phyloP scores from a whole-genome alignment of 2,113 vertebrate species.

The Osmerus mordax region DNA sequence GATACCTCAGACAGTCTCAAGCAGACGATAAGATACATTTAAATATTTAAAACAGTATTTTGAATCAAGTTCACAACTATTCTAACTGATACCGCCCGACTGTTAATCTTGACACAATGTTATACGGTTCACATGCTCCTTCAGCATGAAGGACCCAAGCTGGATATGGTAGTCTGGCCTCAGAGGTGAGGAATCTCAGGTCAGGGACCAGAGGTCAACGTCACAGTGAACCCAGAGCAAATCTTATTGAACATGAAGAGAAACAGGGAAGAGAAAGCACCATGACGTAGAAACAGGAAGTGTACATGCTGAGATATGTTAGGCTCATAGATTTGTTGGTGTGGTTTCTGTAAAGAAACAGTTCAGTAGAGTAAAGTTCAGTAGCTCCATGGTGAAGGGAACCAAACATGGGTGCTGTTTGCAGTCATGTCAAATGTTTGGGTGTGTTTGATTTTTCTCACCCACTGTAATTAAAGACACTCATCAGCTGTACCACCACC shows the following conservation, averaged over 20 bases:
- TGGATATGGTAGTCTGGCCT: neutral
- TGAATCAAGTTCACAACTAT: conserved; percentile 59
- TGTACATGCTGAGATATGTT: neutral
- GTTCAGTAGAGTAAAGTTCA: too few relatives aligned
- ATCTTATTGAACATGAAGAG: neutral
- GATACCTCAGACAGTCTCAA: too few relatives aligned
- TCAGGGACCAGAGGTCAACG: neutral
- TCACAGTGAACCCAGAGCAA: neutral
- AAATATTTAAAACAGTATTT: conserved; percentile 54
- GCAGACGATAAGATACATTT: too few relatives aligned
- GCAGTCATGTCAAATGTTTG: too few relatives aligned
- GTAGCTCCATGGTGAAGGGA: too few relatives aligned
- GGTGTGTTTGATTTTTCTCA: too few relatives aligned
- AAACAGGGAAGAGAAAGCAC: conserved; percentile 5
- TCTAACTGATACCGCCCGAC: conserved; percentile 50
- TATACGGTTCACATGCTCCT: neutral
- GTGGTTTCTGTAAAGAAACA: neutral
- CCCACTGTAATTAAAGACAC: too few relatives aligned
- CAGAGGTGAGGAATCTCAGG: neutral
- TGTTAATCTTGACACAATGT: conserved; percentile 55
- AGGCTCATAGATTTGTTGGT: neutral
- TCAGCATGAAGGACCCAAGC: conserved; percentile 1
- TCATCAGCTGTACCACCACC: too few relatives aligned
- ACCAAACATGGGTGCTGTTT: too few relatives aligned
- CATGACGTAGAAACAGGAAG: neutral